These are phyloP conservation scores for Yponomeuta sedellus DNA, from an alignment of 2,888 invertebrate species.

Conservation along the genomic window DNA sequence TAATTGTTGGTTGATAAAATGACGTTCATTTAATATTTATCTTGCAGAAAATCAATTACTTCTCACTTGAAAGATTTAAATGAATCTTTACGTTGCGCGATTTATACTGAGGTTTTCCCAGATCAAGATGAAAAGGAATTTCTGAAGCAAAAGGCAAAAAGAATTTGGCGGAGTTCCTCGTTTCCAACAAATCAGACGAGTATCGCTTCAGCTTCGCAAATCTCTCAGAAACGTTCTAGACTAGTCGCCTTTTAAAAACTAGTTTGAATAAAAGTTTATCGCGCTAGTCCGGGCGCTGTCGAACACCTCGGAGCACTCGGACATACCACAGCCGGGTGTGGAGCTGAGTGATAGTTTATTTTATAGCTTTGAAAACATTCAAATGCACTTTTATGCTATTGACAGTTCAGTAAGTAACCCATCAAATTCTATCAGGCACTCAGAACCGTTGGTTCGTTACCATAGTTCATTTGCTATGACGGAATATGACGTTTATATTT, in stretches of 20 bases:
- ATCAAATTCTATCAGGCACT: background rate
- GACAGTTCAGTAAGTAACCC: background rate
- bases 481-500: too few species aligned
- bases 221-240: background rate
- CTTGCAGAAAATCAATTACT: too few species aligned
- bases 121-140: too few species aligned
- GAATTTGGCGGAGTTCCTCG: background rate
- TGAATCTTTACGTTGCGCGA: too few species aligned
- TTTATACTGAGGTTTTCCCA: too few species aligned
- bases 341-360: background rate
- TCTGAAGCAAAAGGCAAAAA: background rate
- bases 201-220: background rate
- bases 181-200: background rate
- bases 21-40: too few species aligned
- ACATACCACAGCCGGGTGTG: background rate
- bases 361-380: background rate
- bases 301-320: background rate
- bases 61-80: too few species aligned
- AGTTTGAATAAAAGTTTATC: conserved; percentile 2
- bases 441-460: too few species aligned
- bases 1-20: too few species aligned
- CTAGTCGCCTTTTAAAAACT: conserved; percentile 3
- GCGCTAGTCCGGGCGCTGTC: background rate
- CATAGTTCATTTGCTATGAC: too few species aligned
- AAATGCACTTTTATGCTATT: conserved; percentile 2